These are phyloP conservation scores for Leptobrachium leishanense DNA, from an alignment of 2,113 vertebrate genomes.

Conservation along the genomic window DNA sequence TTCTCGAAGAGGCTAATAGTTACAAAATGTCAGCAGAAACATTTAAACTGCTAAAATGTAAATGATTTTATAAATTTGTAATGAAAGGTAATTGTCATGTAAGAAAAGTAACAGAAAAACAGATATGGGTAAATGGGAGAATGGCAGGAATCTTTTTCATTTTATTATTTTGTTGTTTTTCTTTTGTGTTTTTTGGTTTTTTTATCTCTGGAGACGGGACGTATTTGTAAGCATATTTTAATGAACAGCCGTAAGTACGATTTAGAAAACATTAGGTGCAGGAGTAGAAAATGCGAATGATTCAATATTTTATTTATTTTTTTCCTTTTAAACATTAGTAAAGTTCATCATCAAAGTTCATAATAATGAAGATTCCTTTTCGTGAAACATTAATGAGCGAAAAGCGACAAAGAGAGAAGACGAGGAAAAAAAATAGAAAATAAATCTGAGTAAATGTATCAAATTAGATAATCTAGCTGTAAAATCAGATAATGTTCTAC, in stretches of 20 bases:
- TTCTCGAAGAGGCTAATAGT: slow-evolving; percentile 88
- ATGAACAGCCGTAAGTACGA: slow-evolving; percentile 71
- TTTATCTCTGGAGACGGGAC: slow-evolving; percentile 60
- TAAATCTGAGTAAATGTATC: slow-evolving; percentile 66
- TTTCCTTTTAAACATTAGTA: slow-evolving; percentile 67
- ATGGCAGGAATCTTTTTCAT: slow-evolving; percentile 65
- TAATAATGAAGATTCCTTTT: slow-evolving; percentile 64
- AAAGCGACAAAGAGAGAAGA: slow-evolving; percentile 65
- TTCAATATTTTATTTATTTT: slow-evolving; percentile 73
- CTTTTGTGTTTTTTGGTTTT: too few species aligned
- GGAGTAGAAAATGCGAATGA: slow-evolving; percentile 71
- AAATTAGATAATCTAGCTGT: slow-evolving; percentile 58
- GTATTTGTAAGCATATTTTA: slow-evolving; percentile 71
- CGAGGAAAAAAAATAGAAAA: slow-evolving; percentile 59
- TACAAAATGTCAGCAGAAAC: slow-evolving; percentile 96
- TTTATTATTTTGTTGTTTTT: too few species aligned
- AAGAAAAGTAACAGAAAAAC: slow-evolving; percentile 77
- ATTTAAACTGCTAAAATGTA: slow-evolving; percentile 85
- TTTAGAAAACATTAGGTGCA: slow-evolving; percentile 75
- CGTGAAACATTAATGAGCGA: slow-evolving; percentile 71
- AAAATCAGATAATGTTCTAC: slow-evolving; percentile 34
- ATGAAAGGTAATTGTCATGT: slow-evolving; percentile 91
- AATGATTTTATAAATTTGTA: slow-evolving; percentile 95
- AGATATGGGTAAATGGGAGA: slow-evolving; percentile 72
- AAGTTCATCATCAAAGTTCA: slow-evolving; percentile 76